Conservation (phyloP, 2,888 invertebrate species). For the Punctoribates punctum region DNA sequence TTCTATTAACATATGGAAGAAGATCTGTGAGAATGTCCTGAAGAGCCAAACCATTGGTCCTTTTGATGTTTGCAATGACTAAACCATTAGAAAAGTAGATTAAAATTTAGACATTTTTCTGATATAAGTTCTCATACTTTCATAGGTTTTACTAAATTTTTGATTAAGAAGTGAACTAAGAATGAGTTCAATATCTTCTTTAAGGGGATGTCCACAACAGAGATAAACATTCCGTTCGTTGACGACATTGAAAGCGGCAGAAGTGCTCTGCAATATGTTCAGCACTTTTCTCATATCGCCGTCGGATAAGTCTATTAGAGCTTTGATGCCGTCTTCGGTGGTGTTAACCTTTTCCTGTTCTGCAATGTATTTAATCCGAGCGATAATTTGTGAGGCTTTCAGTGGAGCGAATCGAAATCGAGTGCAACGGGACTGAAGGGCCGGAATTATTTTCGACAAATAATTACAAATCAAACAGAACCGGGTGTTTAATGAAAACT, state of each 20-base stretch:
- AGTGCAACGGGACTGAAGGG: constrained; percentile 95
- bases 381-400: constrained; percentile 76
- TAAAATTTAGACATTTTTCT: constrained; percentile 48
- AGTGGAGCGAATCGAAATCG: constrained; percentile 92
- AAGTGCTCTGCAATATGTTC: constrained; percentile 85
- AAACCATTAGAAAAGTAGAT: constrained; percentile 50
- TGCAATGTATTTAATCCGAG: constrained; percentile 78
- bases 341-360: constrained; percentile 75
- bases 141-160: constrained; percentile 68
- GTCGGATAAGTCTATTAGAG: constrained; percentile 78
- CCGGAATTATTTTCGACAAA: constrained; percentile 96
- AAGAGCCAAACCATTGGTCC: constrained; percentile 83
- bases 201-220: constrained; percentile 93
- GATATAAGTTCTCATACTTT: constrained; percentile 69
- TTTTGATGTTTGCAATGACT: constrained; percentile 68
- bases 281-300: constrained; percentile 98
- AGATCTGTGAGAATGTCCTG: constrained; percentile 89
- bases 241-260: constrained; percentile 83
- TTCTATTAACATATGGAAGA: constrained; percentile 77
- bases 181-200: constrained; percentile 80
- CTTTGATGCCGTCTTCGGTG: constrained; percentile 81
- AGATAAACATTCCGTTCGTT: constrained; percentile 87
- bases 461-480: constrained; percentile 99
- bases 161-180: constrained; percentile 79
- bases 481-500: constrained; percentile 95